Conservation (phyloP, 2,113 vertebrate genomes). For the Sinocyclocheilus rhinocerous region DNA sequence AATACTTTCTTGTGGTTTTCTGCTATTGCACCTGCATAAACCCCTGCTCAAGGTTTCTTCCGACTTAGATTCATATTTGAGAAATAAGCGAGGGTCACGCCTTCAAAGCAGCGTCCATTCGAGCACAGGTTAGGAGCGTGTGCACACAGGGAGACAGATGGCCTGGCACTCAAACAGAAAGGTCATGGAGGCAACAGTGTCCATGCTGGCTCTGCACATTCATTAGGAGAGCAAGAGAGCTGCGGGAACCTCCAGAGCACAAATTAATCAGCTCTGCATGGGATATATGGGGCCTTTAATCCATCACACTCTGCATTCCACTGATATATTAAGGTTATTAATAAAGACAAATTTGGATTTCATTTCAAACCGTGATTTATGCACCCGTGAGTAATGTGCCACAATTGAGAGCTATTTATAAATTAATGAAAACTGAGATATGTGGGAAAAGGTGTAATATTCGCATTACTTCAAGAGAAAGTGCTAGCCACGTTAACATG, state of each 20-base stretch:
- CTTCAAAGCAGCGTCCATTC: not conserved
- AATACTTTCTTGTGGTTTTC: constrained; percentile 46
- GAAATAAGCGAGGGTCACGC: constrained; percentile 10
- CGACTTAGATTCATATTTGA: constrained; percentile 20
- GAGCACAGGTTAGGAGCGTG: constrained; percentile 51
- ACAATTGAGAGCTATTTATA: constrained; percentile 22
- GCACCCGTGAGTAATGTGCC: constrained; percentile 32
- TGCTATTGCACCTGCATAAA: constrained; percentile 18
- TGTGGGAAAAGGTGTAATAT: not conserved
- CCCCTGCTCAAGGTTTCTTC: constrained; percentile 13
- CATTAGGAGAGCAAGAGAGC: constrained; percentile 67
- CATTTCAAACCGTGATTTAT: constrained; percentile 39
- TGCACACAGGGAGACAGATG: constrained; percentile 75
- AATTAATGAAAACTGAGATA: constrained; percentile 16
- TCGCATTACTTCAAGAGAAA: not conserved
- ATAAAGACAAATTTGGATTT: constrained; percentile 68
- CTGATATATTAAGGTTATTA: constrained; percentile 80
- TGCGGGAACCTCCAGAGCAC: constrained; percentile 52
- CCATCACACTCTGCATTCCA: constrained; percentile 72
- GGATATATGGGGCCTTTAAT: constrained; percentile 77
- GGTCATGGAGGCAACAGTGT: constrained; percentile 68
- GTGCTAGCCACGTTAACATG: not conserved
- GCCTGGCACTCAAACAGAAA: constrained; percentile 64
- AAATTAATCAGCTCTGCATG: constrained; percentile 78
- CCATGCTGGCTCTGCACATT: constrained; percentile 74